phyloP scores from a whole-genome alignment of 2,113 vertebrate genomes.

The Nyctereutes procyonoides region DNA sequence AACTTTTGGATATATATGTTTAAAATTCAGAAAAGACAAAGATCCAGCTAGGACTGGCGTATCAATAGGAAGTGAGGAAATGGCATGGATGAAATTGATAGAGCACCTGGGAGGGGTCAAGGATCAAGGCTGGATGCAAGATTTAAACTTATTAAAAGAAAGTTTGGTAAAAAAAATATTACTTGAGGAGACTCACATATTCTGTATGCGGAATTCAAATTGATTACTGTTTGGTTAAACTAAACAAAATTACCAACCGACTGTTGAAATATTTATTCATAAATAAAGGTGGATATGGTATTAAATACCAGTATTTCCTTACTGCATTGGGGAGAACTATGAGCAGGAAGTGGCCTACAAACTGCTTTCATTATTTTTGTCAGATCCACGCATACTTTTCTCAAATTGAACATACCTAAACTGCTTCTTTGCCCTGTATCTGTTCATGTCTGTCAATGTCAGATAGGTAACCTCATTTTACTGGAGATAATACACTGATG shows the following conservation, averaged over 20 bases:
- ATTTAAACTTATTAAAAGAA: neutral
- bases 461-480: neutral
- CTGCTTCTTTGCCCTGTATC: accelerated
- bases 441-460: neutral
- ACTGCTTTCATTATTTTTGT: neutral
- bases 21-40: neutral
- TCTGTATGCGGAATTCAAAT: neutral
- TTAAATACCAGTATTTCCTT: neutral
- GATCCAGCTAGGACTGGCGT: neutral
- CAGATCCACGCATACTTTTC: neutral
- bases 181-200: neutral
- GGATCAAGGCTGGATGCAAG: neutral
- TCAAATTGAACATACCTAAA: neutral
- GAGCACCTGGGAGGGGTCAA: neutral
- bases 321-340: neutral
- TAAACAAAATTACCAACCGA: neutral
- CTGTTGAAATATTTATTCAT: neutral
- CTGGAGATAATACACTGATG: neutral
- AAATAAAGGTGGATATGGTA: neutral
- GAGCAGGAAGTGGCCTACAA: neutral
- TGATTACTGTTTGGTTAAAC: neutral
- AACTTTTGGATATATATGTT: neutral
- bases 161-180: neutral
- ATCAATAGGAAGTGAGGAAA: neutral
- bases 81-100: neutral